Percentiles rank a stretch among this genome's conserved stretches.
phyloP scores from a whole-genome alignment of 2,888 invertebrate genomes.

The Morpho deidamia region DNA sequence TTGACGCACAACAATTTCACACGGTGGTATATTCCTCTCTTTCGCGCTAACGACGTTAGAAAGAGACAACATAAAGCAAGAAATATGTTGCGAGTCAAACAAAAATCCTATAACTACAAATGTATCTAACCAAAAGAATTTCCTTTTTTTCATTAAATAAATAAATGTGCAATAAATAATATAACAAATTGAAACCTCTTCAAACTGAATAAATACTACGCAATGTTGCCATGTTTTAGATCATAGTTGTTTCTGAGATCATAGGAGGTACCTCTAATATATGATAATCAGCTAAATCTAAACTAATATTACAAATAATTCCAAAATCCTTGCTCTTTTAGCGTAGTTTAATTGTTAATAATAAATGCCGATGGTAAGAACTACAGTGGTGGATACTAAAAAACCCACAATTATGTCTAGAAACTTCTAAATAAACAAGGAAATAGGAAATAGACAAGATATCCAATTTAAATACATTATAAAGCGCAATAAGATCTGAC shows the following conservation, averaged over 20 bases:
- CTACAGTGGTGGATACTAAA: background rate
- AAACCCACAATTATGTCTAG: background rate
- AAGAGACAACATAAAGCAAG: slow-evolving; percentile 5
- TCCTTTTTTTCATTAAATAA: slow-evolving; percentile 9
- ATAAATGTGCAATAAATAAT: slow-evolving; percentile 14
- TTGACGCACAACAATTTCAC: slow-evolving; percentile 13
- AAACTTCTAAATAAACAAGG: slow-evolving; percentile 6
- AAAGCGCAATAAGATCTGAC: too few relatives aligned
- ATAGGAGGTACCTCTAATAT: slow-evolving; percentile 32
- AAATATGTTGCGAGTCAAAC: slow-evolving; percentile 11
- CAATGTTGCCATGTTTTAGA: slow-evolving; percentile 23
- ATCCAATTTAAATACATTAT: too few relatives aligned
- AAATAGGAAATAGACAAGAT: slow-evolving; percentile 6
- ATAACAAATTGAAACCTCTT: slow-evolving; percentile 11
- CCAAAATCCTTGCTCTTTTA: slow-evolving; percentile 17
- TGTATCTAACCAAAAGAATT: slow-evolving; percentile 5
- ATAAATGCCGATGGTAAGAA: slow-evolving; percentile 7
- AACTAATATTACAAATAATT: slow-evolving; percentile 7
- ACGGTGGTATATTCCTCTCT: slow-evolving; percentile 18
- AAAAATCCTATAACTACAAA: slow-evolving; percentile 10
- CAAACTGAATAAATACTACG: slow-evolving; percentile 17
- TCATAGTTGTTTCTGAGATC: slow-evolving; percentile 35
- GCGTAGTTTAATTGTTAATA: slow-evolving; percentile 5
- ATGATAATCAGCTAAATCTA: slow-evolving; percentile 3
- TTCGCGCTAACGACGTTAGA: slow-evolving; percentile 1